A percentile compares a stretch with the other conserved stretches of the same genome.
Conservation (phyloP, 2,888 invertebrate genomes). For the Cheilosia pagana region DNA sequence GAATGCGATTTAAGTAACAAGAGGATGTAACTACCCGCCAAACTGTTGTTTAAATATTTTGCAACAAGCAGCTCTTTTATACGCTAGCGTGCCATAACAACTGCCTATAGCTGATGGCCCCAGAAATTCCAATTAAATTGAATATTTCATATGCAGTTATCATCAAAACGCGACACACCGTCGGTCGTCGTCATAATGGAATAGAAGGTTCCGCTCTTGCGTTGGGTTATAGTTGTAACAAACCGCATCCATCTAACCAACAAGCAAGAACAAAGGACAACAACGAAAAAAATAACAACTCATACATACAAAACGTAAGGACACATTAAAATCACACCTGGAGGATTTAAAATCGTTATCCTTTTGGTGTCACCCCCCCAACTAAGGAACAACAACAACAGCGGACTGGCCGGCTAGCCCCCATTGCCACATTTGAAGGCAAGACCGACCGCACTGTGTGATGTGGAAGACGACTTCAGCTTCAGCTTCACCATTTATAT, state of each 20-base stretch:
- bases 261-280: neutral
- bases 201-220: constrained; percentile 56
- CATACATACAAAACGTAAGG: constrained; percentile 74
- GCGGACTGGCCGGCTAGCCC: constrained; percentile 56
- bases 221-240: constrained; percentile 46
- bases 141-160: constrained; percentile 78
- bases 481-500: constrained; percentile 8
- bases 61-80: constrained; percentile 33
- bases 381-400: constrained; percentile 42
- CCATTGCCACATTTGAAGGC: constrained; percentile 62
- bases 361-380: constrained; percentile 71
- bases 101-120: constrained; percentile 4
- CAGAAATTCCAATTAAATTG: constrained; percentile 80
- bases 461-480: constrained; percentile 56
- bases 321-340: constrained; percentile 81
- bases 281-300: constrained; percentile 69
- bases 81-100: constrained; percentile 56
- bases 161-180: constrained; percentile 63
- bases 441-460: constrained; percentile 67
- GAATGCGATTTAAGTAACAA: constrained; percentile 18
- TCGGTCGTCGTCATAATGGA: constrained; percentile 49
- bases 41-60: constrained; percentile 37
- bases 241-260: constrained; percentile 66
- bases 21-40: neutral
- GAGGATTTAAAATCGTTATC: constrained; percentile 82